Evolutionary conservation across 2,113 vertebrate genomes (phyloP).

Genomic region (Corvus hawaiiensis): DNA sequence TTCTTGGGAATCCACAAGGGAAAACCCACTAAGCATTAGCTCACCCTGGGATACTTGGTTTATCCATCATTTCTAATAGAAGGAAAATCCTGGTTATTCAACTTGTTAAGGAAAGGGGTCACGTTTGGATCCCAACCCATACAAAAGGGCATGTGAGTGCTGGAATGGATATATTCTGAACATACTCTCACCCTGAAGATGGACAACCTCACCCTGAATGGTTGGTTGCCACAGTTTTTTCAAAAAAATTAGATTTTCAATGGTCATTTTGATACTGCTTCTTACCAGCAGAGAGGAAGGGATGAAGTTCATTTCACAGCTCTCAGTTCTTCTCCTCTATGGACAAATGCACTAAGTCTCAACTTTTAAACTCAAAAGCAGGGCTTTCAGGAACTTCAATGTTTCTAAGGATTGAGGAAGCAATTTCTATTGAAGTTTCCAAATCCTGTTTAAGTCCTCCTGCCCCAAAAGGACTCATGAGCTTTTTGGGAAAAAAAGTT

Average conservation of each 20-base stretch:
- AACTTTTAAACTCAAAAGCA: not conserved
- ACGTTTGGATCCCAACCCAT: fast-evolving
- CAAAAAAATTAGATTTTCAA: not conserved
- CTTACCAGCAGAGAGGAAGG: not conserved
- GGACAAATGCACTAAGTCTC: not conserved
- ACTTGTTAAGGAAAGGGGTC: not conserved
- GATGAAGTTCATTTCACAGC: not conserved
- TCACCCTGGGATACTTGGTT: not conserved
- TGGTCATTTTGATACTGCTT: not conserved
- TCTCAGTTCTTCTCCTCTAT: not conserved
- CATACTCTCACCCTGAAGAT: not conserved
- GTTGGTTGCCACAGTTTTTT: fast-evolving
- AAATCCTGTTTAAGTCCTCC: not conserved
- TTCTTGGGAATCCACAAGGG: not conserved
- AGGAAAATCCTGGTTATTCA: not conserved
- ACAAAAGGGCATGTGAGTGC: not conserved
- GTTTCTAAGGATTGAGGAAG: not conserved
- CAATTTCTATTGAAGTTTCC: not conserved
- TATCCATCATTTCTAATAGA: not conserved
- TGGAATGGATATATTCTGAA: not conserved
- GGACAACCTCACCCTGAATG: fast-evolving
- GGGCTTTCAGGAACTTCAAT: not conserved
- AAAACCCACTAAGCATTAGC: not conserved
- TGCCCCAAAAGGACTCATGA: not conserved
- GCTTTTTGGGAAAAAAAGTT: not conserved